Evolutionary conservation across 2,888 invertebrate genomes (phyloP).

Genomic region (Euzophera pinguis): DNA sequence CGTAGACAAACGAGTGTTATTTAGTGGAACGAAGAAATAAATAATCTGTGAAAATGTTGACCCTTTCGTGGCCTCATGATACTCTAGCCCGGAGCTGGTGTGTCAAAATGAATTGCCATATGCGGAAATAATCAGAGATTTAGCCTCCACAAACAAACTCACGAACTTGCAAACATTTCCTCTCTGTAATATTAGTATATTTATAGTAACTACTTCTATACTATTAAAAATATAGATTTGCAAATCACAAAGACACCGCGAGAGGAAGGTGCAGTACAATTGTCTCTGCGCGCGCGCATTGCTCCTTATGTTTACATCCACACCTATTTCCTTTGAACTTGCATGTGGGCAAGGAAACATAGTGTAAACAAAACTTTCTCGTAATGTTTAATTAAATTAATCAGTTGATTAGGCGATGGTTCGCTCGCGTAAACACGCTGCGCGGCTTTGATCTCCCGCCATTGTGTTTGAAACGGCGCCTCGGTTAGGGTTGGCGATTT

Average conservation of each 20-base stretch:
- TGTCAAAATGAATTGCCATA: no score
- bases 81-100: no score
- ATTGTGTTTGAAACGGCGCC: conserved; percentile 11
- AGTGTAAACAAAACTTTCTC: conserved; percentile 78
- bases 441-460: conserved; percentile 68
- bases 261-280: not conserved
- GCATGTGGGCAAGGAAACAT: conserved; percentile 77
- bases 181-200: no score
- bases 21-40: no score
- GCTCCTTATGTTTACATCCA: conserved; percentile 61
- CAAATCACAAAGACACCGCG: not conserved
- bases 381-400: conserved; percentile 81
- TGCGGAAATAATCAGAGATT: no score
- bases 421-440: conserved; percentile 69
- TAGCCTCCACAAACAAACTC: no score
- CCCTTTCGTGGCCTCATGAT: no score
- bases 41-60: no score
- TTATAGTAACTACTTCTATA: no score
- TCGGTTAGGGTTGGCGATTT: conserved; percentile 2
- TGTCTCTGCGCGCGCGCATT: conserved; percentile 4
- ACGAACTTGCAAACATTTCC: no score
- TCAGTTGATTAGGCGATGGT: conserved; percentile 79
- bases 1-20: no score
- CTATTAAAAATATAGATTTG: no score
- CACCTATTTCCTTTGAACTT: conserved; percentile 73